These are phyloP conservation scores for Mamestra configurata DNA, from an alignment of 1,140 invertebrate species.

Conservation along the genomic window DNA sequence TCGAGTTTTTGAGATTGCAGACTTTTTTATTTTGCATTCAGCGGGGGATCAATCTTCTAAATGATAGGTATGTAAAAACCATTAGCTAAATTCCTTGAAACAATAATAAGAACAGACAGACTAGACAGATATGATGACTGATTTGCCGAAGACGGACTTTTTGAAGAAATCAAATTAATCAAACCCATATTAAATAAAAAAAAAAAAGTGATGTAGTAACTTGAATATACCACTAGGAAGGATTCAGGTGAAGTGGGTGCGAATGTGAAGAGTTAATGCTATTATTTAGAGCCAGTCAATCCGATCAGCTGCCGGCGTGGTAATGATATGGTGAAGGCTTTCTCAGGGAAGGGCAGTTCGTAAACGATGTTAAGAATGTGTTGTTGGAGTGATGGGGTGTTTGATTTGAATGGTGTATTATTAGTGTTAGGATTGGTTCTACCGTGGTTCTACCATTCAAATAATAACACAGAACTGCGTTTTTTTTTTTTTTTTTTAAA, in stretches of 20 bases:
- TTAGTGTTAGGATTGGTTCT: background rate
- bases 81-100: background rate
- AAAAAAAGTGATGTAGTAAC: background rate
- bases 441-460: too few relatives aligned
- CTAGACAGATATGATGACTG: background rate
- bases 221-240: slow-evolving; percentile 14
- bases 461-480: too few relatives aligned
- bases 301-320: slow-evolving; percentile 48
- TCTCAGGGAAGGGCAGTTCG: slow-evolving; percentile 23
- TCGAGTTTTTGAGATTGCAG: slow-evolving; percentile 4
- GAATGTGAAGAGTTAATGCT: slow-evolving; percentile 26
- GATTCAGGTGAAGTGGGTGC: slow-evolving; percentile 15
- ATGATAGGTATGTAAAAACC: background rate
- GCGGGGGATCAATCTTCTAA: slow-evolving; percentile 3
- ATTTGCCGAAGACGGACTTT: background rate
- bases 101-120: background rate
- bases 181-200: background rate
- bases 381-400: background rate
- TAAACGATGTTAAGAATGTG: slow-evolving; percentile 35
- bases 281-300: slow-evolving; percentile 46
- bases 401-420: slow-evolving; percentile 6
- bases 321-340: slow-evolving; percentile 42
- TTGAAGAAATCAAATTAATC: background rate
- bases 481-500: too few relatives aligned
- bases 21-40: slow-evolving; percentile 20